Evolutionary conservation across 2,797 vertebrate species (phyloP), one percentile per base, ranked within the genome.

Genomic region (Spea hammondii): DNA sequence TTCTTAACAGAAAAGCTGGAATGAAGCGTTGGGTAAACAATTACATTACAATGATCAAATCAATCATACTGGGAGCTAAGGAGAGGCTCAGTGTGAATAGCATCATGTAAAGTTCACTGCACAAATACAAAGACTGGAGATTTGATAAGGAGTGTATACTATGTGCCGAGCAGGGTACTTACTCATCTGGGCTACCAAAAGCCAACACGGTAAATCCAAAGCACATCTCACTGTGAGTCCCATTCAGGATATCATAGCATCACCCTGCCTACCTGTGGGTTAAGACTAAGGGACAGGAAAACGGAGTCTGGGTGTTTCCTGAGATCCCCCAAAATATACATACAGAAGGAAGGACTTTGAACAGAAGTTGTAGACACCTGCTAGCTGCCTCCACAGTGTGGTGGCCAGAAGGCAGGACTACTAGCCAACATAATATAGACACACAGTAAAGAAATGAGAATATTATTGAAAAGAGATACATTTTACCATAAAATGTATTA

Each of bases 11-110:
- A 88, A 87, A 91, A 91, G 88, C 92, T 89, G 91, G 92, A 94
- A 92, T 92, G 92, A 90, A 92, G 91, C 89, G 85, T 89, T 91
- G 92, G 90, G 91, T 93, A 93, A 91, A 92, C 89, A 93, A 93
- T 93, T 92, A 90, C 92, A 92, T 92, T 92, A 93, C 94, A 94
- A 92, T 91, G 91, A 91, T 92, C 89, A 92, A 91, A 90, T 94
- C 90, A 93, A 94, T 93, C 92, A 93, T 91, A 89, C 88, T 89
- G 90, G 91, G 89, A 91, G 89, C 90, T 86, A 82, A 47, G 86
- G 87, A 90, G 88, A 92, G 83, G 85, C 87, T 84, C 88, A 76
- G 83, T 85, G 85, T 91, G 89, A 93, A 90, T 89, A 87, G 86
- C 85, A 77, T 82, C 74, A 87, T 50, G 87, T 86, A 87, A 90